These are phyloP conservation scores for Elegia similella DNA, from an alignment of 2,888 invertebrate genomes.

Conservation along the genomic window DNA sequence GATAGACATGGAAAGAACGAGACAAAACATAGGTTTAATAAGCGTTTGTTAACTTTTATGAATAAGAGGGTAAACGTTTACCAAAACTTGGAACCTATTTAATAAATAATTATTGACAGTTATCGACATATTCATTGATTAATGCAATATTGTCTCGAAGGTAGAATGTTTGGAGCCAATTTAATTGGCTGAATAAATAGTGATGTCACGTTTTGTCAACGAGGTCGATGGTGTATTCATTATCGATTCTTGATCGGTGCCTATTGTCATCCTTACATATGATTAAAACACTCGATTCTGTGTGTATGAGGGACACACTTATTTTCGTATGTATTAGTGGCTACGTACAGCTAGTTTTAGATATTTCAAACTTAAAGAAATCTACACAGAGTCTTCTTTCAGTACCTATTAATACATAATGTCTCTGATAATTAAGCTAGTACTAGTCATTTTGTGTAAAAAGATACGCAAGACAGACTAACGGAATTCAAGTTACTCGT, in stretches of 20 bases:
- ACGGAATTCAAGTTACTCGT: too few relatives aligned
- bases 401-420: too few relatives aligned
- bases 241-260: constrained; percentile 11
- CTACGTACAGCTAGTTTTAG: too few relatives aligned
- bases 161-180: constrained; percentile 5
- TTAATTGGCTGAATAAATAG: constrained; percentile 12
- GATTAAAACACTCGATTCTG: background rate
- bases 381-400: too few relatives aligned
- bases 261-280: background rate
- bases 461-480: too few relatives aligned
- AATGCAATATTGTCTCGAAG: constrained; percentile 5
- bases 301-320: background rate
- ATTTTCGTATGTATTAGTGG: too few relatives aligned
- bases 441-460: too few relatives aligned
- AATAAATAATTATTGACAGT: constrained; percentile 2
- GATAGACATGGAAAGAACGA: too few relatives aligned
- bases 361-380: too few relatives aligned
- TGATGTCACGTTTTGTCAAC: constrained; percentile 16
- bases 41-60: too few relatives aligned
- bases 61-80: background rate
- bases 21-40: too few relatives aligned
- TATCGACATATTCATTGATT: constrained; percentile 8
- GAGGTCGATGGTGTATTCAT: constrained; percentile 9
- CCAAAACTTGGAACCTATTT: background rate
- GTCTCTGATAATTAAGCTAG: too few relatives aligned